Evolutionary conservation across 2,888 invertebrate species (phyloP), one percentile per base, ranked within the genome.

Genomic region (Andrena fulva): DNA sequence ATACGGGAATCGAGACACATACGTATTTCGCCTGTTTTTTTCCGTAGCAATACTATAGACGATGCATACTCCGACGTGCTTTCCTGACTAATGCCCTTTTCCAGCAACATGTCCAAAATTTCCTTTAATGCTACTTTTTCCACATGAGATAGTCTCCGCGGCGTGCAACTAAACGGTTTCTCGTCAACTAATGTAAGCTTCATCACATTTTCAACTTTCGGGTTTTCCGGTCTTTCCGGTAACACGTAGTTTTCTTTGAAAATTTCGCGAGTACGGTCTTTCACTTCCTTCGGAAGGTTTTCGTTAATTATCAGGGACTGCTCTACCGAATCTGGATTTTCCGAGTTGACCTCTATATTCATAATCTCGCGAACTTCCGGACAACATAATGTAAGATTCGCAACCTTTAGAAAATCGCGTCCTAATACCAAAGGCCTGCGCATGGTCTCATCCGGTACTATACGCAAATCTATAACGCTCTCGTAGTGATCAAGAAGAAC

Each of bases 61-160:
- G 59, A 31, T 2, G 59, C 16, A 16, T 56, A 56, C 8, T 56
- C 20, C 1, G 54, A 56, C 24, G 20, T 24, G 4, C 68, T 68
- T 7, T 7, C 20, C 2, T 60, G 27, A 60, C 70, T 79, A 2
- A 76, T 3, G 1, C 8, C 5, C 6, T 75, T 59, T 0, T 42
- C 24, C 6, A 67, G 10, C 4, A 77, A 24, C 4, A 20, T 5
- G 12, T 68, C 56, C 7, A 56, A 8, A 24, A 80, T 71, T 8
- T 16, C 24, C n/a, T 24, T 27, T 0, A 80, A 0, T 4, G 73
- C 73, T 27, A 56, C 48, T 2, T 59, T 73, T 5, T 68, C 50
- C 0, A 33, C 7, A 24, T 56, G 68, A 1, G 79, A 48, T 29
- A 74, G 6, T 12, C 67, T 42, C 1, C 71, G 59, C 3, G 75